Conservation (phyloP, 2,888 invertebrate genomes). For the Drymonia ruficornis region DNA sequence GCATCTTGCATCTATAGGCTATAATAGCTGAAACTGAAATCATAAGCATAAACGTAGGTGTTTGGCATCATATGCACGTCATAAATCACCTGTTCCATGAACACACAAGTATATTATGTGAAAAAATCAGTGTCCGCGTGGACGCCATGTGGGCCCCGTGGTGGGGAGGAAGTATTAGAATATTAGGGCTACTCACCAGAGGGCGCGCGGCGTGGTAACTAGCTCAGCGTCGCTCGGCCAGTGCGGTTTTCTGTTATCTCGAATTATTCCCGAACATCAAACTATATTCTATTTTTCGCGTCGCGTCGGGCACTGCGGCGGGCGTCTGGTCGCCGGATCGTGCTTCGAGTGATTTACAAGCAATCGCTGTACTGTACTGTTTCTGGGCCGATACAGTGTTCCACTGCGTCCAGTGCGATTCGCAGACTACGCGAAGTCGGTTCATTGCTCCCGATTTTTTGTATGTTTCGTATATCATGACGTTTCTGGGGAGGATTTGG, state of each 20-base stretch:
- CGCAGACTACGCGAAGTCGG: slow-evolving; percentile 43
- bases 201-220: slow-evolving; percentile 64
- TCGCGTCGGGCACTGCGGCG: slow-evolving; percentile 60
- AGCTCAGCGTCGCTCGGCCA: slow-evolving; percentile 59
- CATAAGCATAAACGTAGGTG: slow-evolving; percentile 55
- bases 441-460: slow-evolving; percentile 63
- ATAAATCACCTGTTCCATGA: slow-evolving; percentile 64
- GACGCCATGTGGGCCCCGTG: slow-evolving; percentile 44
- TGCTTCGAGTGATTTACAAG: slow-evolving; percentile 75
- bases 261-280: slow-evolving; percentile 75
- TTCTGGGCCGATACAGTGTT: slow-evolving; percentile 73
- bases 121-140: slow-evolving; percentile 38
- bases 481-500: slow-evolving; percentile 22
- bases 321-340: slow-evolving; percentile 66
- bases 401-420: slow-evolving; percentile 47
- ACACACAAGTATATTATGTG: slow-evolving; percentile 44
- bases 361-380: slow-evolving; percentile 60
- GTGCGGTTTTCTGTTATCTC: slow-evolving; percentile 71
- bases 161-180: slow-evolving; percentile 38
- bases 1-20: neutral
- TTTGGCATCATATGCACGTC: slow-evolving; percentile 57
- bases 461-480: slow-evolving; percentile 18
- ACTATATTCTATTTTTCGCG: slow-evolving; percentile 80
- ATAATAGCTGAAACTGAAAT: slow-evolving; percentile 24
- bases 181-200: slow-evolving; percentile 69